These are phyloP conservation scores for Bungarus multicinctus DNA, from an alignment of 2,113 vertebrate species.

Conservation along the genomic window DNA sequence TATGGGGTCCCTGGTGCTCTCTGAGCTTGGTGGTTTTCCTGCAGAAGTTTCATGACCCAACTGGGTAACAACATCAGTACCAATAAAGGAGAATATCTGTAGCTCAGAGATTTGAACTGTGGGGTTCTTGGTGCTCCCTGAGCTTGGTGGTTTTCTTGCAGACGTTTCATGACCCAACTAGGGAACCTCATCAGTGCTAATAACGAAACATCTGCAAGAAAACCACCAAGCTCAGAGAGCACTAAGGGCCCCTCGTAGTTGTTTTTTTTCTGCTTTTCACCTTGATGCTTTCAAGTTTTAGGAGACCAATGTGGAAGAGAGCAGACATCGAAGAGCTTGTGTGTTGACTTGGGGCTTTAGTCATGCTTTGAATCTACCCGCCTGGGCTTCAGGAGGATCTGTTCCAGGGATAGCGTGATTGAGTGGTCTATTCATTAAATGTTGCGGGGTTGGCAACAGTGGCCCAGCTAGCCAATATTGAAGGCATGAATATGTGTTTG, in stretches of 20 bases:
- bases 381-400: background rate
- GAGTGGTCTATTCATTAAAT: background rate
- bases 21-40: too few relatives aligned
- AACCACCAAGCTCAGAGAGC: background rate
- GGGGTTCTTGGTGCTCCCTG: too few relatives aligned
- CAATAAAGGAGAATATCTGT: too few relatives aligned
- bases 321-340: background rate
- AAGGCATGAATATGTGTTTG: background rate
- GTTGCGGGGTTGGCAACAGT: background rate
- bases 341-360: background rate
- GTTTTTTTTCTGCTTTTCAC: background rate
- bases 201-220: background rate
- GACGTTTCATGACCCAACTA: too few relatives aligned
- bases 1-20: too few relatives aligned
- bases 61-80: too few relatives aligned
- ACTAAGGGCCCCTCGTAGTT: background rate
- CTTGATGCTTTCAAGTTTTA: background rate
- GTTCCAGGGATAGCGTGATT: background rate
- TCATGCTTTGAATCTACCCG: background rate
- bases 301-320: background rate
- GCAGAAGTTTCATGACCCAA: too few relatives aligned
- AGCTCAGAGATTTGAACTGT: too few relatives aligned
- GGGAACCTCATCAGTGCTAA: too few relatives aligned
- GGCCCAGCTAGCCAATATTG: background rate
- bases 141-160: too few relatives aligned